These are phyloP conservation scores for Chelmon rostratus DNA, from an alignment of 2,797 vertebrate species.

Conservation along the genomic window DNA sequence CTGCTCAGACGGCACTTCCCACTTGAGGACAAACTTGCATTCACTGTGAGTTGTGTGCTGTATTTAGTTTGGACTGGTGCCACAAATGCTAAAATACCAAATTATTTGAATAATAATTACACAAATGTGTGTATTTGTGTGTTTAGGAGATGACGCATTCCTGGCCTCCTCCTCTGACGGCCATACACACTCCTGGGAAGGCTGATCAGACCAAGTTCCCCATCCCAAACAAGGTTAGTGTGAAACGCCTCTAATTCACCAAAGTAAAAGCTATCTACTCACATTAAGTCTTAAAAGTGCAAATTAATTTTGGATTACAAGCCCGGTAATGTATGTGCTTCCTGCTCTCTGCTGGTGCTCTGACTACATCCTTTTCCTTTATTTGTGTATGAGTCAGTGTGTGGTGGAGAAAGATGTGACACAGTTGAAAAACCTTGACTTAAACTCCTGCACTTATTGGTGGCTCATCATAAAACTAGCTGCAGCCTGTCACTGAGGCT, in stretches of 20 bases:
- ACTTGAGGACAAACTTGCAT: slow-evolving; percentile 11
- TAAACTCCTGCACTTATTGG: slow-evolving; percentile 17
- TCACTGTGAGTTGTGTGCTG: neutral
- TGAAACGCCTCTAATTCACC: neutral
- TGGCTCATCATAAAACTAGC: slow-evolving; percentile 15
- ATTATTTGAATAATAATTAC: neutral
- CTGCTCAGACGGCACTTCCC: slow-evolving; percentile 31
- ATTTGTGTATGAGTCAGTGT: slow-evolving; percentile 19
- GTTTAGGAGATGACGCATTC: slow-evolving; percentile 95
- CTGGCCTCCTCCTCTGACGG: slow-evolving; percentile 94
- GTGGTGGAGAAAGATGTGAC: slow-evolving; percentile 4
- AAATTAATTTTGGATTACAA: neutral
- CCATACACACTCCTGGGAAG: slow-evolving; percentile 94
- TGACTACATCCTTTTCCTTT: slow-evolving; percentile 6
- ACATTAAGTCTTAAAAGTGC: neutral
- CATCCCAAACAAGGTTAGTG: slow-evolving; percentile 90
- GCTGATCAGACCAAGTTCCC: slow-evolving; percentile 93
- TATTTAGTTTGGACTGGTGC: slow-evolving; percentile 7
- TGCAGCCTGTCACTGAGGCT: slow-evolving; percentile 28
- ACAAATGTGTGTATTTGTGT: slow-evolving; percentile 51
- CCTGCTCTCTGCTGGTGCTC: neutral
- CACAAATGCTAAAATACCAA: neutral
- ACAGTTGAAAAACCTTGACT: slow-evolving; percentile 27
- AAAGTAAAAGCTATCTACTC: neutral
- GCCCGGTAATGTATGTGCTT: slow-evolving; percentile 1